Base-by-base conservation (phyloP, 92 coral and sea anemone species). In the Phenganax subtilis region DNA sequence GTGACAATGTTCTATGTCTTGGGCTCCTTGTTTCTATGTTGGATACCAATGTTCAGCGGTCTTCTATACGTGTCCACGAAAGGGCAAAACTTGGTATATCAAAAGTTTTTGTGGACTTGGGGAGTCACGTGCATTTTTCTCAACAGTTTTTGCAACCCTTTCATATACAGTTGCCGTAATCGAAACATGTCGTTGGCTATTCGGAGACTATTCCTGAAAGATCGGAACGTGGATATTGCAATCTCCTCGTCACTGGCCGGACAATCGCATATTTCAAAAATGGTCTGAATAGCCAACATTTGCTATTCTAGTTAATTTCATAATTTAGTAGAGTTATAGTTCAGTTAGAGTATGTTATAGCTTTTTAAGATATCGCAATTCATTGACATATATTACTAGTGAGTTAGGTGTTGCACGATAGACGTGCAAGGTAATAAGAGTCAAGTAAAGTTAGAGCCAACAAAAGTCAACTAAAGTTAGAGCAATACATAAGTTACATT, bases 51-150 rank as follows among this genome's bases (percentile, higher is more conserved):
- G 72, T 7, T 79, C 31, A 16, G 74, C 63, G 72, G 73, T 12
- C 65, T 79, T n/a, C 6, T 79, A 9, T 65, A 79, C 11, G 83
- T 54, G 3, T 63, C 75, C 9, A 79, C 51, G 17, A 55, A 54
- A 30, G 83, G 83, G 0, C 60, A 51, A 63, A 65, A 79, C 69
- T 47, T 79, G 51, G 15, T 79, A 54, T 79, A 79, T 51, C 83
- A 79, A 79, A 79, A 79, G 74, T 79, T 79, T 65, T 64, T 79
- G 51, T 79, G 83, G 83, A 79, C 81, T 20, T 83, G 86, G 86
- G 80, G 74, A 16, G 74, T 60, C 57, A 83, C 86, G 37, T 83
- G 75, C 54, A 6, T 83, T 55, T 74, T 60, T 47, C 74, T 83
- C 57, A 83, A 83, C 61, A 71, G 80, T 20, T 73, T 83, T 59